Percentiles rank a stretch among this genome's conserved stretches.
These are phyloP conservation scores for Rhegmatorhina hoffmannsi DNA, from an alignment of 2,113 vertebrate genomes.

Conservation along the genomic window DNA sequence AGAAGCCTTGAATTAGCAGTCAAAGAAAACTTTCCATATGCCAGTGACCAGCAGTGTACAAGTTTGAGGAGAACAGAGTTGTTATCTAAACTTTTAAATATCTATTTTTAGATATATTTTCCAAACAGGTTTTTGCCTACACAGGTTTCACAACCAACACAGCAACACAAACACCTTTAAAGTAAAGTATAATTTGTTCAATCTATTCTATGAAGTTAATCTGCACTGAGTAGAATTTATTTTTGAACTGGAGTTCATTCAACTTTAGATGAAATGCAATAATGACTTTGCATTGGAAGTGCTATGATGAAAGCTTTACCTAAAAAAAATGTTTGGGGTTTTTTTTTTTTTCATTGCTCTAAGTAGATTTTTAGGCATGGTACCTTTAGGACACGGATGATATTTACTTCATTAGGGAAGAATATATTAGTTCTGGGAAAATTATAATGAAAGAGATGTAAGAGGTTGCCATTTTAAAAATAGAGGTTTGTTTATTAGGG, in stretches of 20 bases:
- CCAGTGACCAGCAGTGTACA: not conserved
- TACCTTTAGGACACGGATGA: not conserved
- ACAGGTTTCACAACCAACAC: not conserved
- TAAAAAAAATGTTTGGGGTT: not conserved
- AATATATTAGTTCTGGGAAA: not conserved
- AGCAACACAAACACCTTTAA: not conserved
- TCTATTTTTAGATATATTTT: not conserved
- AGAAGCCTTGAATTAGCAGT: not conserved
- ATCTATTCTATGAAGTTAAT: not conserved
- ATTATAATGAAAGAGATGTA: not conserved
- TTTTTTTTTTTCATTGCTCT: not conserved
- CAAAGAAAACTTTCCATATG: not conserved
- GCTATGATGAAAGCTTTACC: not conserved
- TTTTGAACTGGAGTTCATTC: not conserved
- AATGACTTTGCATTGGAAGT: not conserved
- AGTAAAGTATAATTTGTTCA: not conserved
- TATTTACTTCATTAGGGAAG: not conserved
- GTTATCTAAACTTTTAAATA: not conserved
- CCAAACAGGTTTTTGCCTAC: not conserved
- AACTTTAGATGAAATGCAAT: not conserved
- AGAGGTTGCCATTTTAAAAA: not conserved
- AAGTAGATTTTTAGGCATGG: not conserved
- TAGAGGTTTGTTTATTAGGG: accelerated
- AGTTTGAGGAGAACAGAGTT: not conserved
- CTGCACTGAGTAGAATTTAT: not conserved